A percentile compares a stretch with the other conserved stretches of the same genome.
These are phyloP conservation scores for Hirundichthys speculiger DNA, from an alignment of 2,113 vertebrate species.

Conservation along the genomic window DNA sequence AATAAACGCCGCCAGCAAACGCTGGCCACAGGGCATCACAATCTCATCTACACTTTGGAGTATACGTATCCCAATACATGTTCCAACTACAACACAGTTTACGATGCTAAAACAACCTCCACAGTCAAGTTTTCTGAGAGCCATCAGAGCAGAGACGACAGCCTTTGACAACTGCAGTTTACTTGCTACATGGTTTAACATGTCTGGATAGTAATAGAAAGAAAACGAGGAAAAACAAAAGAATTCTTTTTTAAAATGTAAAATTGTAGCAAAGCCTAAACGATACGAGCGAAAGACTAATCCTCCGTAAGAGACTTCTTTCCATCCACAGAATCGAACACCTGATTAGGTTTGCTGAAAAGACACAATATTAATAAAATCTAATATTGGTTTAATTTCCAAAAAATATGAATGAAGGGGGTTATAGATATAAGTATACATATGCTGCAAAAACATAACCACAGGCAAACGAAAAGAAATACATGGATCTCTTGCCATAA, in stretches of 20 bases:
- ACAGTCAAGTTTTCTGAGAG: conserved; percentile 64
- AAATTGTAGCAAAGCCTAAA: conserved; percentile 69
- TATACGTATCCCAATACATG: conserved; percentile 61
- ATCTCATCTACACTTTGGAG: conserved; percentile 65
- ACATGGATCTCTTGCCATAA: conserved; percentile 83
- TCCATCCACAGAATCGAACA: conserved; percentile 96
- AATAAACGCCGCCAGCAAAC: conserved; percentile 51
- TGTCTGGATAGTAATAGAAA: conserved; percentile 59
- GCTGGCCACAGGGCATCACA: conserved; percentile 51
- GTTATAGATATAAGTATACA: conserved; percentile 74
- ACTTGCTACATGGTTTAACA: conserved; percentile 71
- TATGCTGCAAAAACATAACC: conserved; percentile 92
- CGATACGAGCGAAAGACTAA: conserved; percentile 49
- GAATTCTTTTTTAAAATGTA: conserved; percentile 42
- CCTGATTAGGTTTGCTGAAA: conserved; percentile 85
- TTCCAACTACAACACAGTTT: conserved; percentile 64
- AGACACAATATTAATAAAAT: conserved; percentile 70
- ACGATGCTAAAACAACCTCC: conserved; percentile 58
- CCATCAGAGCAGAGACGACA: conserved; percentile 66
- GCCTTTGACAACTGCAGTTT: conserved; percentile 72
- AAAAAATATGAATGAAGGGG: conserved; percentile 67
- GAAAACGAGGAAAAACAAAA: conserved; percentile 16
- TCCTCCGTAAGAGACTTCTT: conserved; percentile 79
- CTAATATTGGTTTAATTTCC: conserved; percentile 72
- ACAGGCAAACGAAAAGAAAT: conserved; percentile 82